These are phyloP conservation scores for Sitta carolinensis DNA, from an alignment of 2,797 vertebrate species.

Conservation along the genomic window DNA sequence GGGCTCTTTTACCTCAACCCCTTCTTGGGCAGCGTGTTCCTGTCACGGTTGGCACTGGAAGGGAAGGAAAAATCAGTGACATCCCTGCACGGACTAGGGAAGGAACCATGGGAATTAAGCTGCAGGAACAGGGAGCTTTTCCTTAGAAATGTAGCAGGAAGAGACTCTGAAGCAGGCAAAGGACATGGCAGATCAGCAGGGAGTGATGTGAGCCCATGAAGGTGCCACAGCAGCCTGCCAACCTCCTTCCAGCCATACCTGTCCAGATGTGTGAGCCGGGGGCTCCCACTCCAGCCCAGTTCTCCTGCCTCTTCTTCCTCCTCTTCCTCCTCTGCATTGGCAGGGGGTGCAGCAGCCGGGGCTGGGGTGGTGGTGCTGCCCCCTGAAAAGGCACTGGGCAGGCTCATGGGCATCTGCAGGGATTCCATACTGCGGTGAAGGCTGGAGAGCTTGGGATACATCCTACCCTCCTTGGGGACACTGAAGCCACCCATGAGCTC, in stretches of 20 bases:
- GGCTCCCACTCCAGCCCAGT: conserved; percentile 83
- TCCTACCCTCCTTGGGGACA: conserved; percentile 78
- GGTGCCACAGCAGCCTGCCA: neutral
- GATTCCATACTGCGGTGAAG: conserved; percentile 96
- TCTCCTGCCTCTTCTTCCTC: conserved; percentile 81
- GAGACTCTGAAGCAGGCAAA: neutral
- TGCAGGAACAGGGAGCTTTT: neutral
- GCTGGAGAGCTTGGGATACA: conserved; percentile 89
- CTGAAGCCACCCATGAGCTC: conserved; percentile 80
- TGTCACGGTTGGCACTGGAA: conserved; percentile 87
- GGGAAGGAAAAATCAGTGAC: conserved; percentile 29
- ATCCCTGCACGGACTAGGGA: neutral
- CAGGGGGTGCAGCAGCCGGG: conserved; percentile 48
- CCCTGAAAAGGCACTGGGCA: conserved; percentile 79
- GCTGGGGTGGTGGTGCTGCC: conserved; percentile 51
- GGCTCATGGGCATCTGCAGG: conserved; percentile 89
- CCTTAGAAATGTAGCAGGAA: neutral
- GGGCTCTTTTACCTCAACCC: conserved; percentile 85
- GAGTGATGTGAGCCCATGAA: neutral
- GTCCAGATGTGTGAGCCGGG: conserved; percentile 80
- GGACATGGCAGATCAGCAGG: neutral
- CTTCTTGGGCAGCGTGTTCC: conserved; percentile 95
- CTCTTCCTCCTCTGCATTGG: conserved; percentile 78
- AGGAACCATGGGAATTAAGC: neutral
- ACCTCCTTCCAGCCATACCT: conserved; percentile 73